Evolutionary conservation across 2,113 vertebrate species (phyloP).

Genomic region (Chionis minor): DNA sequence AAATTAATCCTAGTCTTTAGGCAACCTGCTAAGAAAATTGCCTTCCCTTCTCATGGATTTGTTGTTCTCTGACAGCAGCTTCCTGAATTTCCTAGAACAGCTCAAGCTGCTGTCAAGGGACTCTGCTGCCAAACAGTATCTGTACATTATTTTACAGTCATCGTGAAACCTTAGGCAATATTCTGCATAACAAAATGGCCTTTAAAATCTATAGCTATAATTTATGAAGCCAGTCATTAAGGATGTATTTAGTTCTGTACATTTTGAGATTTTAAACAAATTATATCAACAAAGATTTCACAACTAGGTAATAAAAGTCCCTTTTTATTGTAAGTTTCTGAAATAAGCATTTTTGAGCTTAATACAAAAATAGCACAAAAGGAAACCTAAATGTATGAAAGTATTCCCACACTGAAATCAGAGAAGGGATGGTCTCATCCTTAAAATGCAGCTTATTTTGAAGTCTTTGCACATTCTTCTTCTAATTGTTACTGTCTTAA

Average conservation of each 20-base stretch:
- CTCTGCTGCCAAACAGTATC: background rate
- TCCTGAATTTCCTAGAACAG: background rate
- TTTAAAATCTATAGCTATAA: background rate
- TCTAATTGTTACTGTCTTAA: background rate
- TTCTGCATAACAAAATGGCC: background rate
- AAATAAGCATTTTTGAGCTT: background rate
- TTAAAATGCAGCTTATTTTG: background rate
- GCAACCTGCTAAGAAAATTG: slow-evolving; percentile 7
- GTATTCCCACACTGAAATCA: background rate
- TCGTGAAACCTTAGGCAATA: background rate
- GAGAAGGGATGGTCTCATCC: background rate
- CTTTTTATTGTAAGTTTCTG: background rate
- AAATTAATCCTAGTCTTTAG: background rate
- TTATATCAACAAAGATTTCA: background rate
- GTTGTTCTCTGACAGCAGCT: background rate
- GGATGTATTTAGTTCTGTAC: background rate
- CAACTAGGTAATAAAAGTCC: background rate
- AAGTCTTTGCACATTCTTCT: background rate
- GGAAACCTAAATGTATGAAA: background rate
- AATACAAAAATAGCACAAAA: background rate
- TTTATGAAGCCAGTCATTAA: background rate
- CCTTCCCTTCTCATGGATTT: background rate
- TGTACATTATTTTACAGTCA: background rate
- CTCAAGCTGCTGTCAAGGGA: background rate
- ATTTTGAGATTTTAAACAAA: background rate